A percentile compares a stretch with the other conserved stretches of the same genome.
Conservation (phyloP, 1,140 invertebrate species). For the Triops cancriformis region DNA sequence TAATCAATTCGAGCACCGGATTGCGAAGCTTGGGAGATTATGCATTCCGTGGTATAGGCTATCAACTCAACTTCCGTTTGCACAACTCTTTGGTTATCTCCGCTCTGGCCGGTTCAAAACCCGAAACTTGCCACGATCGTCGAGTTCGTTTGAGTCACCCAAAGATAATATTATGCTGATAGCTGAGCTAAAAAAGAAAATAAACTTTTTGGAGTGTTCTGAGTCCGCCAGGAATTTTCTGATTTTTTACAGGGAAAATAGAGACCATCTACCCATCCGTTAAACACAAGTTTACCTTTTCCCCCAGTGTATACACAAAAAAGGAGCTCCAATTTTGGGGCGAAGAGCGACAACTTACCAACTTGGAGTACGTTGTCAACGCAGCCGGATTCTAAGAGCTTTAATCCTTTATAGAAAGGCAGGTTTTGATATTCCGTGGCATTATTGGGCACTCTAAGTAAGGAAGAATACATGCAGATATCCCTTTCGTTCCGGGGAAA, state of each 20-base stretch:
- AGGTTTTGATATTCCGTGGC: constrained; percentile 59
- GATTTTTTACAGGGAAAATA: no score
- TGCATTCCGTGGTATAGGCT: background rate
- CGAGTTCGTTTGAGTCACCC: background rate
- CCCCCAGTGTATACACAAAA: background rate
- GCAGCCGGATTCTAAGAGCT: constrained; percentile 65
- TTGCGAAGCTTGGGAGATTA: background rate
- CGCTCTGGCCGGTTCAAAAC: background rate
- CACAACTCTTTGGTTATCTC: background rate
- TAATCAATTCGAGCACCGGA: background rate
- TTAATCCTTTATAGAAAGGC: constrained; percentile 74
- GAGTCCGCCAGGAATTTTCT: no score
- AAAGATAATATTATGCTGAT: background rate
- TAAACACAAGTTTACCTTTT: background rate
- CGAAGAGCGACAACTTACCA: constrained; percentile 54
- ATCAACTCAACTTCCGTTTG: background rate
- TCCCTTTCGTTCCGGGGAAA: constrained; percentile 76
- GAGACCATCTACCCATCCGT: background rate
- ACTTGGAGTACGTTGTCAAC: constrained; percentile 79
- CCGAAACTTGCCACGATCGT: background rate
- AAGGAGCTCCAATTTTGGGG: background rate
- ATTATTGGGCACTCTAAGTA: constrained; percentile 35
- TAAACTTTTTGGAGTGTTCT: no score
- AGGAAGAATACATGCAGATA: constrained; percentile 80
- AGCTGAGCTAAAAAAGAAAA: background rate